phyloP scores from a whole-genome alignment of 2,888 invertebrate species.

The Andrena trimmerana region DNA sequence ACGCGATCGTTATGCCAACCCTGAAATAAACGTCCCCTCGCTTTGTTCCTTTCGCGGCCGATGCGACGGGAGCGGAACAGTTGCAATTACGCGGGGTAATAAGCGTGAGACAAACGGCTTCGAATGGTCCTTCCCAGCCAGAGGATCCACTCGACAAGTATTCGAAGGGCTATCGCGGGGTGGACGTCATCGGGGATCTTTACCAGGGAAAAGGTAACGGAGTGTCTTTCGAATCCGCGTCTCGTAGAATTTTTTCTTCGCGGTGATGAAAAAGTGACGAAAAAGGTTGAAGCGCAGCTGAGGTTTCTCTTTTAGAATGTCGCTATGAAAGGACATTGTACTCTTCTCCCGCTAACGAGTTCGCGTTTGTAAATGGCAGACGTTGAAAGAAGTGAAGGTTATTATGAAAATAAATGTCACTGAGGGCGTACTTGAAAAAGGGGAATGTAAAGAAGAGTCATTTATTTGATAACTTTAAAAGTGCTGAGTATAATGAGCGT shows the following conservation, averaged over 20 bases:
- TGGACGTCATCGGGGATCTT: background rate
- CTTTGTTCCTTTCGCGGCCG: constrained; percentile 17
- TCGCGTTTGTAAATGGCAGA: constrained; percentile 11
- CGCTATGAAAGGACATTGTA: background rate
- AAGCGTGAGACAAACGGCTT: constrained; percentile 49
- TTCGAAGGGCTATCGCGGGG: constrained; percentile 21
- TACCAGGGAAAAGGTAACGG: background rate
- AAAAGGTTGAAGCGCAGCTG: background rate
- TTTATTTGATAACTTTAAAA: too few species aligned
- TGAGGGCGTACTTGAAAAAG: background rate
- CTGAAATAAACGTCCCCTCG: background rate
- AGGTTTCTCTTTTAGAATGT: background rate
- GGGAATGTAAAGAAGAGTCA: background rate
- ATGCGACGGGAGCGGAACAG: constrained; percentile 20
- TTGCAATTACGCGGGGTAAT: constrained; percentile 54
- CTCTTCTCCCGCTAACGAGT: constrained; percentile 21
- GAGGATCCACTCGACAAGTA: constrained; percentile 40
- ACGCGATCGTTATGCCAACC: constrained; percentile 24
- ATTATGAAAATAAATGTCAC: background rate
- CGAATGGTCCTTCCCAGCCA: constrained; percentile 29
- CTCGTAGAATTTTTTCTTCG: background rate
- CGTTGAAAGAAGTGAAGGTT: background rate
- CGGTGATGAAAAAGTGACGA: constrained; percentile 10
- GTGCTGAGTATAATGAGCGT: too few species aligned
- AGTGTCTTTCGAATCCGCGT: background rate